phyloP scores from a whole-genome alignment of 2,797 vertebrate species.

The Lindbergichthys nudifrons region DNA sequence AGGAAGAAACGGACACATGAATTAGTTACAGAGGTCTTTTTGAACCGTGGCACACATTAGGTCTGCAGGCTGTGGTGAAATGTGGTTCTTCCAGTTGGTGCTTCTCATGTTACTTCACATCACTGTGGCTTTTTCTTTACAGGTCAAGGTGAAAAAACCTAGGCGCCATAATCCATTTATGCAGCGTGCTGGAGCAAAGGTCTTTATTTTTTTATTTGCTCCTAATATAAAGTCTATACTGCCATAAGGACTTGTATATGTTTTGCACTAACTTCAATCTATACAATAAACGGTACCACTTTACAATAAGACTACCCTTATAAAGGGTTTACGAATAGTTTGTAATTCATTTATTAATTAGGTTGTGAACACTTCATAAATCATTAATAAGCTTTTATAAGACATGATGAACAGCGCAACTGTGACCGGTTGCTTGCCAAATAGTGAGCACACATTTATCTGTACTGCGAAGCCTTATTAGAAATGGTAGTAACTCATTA shows the following conservation, averaged over 20 bases:
- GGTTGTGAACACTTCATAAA: no score
- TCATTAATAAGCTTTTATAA: no score
- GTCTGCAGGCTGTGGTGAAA: constrained; percentile 6
- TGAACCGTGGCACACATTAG: neutral
- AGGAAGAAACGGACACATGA: neutral
- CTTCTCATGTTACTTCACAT: neutral
- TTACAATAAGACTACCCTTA: no score
- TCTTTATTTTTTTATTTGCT: constrained; percentile 4
- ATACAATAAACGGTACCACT: no score
- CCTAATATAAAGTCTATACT: neutral
- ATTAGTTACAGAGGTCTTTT: neutral
- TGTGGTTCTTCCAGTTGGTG: constrained; percentile 28
- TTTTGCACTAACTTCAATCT: neutral
- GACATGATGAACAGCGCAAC: no score
- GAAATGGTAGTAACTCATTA: no score
- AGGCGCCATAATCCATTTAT: constrained; percentile 74
- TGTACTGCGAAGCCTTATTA: no score
- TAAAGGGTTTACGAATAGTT: no score
- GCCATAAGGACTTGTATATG: neutral
- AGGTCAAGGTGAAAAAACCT: constrained; percentile 68
- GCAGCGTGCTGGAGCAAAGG: constrained; percentile 60
- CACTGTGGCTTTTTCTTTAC: constrained; percentile 7
- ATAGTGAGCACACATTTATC: no score
- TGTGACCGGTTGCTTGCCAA: no score
- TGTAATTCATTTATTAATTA: no score